Base-by-base conservation (phyloP, 2,797 vertebrate species). In the Lutjanus argentimaculatus region DNA sequence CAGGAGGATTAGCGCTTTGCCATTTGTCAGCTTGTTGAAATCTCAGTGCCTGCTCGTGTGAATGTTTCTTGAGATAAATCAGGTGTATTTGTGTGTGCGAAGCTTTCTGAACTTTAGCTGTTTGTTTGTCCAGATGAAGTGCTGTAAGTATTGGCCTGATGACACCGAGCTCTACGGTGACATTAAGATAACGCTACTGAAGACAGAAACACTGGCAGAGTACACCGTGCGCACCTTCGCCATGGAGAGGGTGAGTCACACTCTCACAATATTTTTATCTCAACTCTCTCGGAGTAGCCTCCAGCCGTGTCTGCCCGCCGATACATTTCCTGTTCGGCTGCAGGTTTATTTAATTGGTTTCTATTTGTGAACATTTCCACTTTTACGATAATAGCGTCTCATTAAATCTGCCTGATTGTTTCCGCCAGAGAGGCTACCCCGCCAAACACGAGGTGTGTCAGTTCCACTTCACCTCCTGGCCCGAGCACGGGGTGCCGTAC, bases 401-500 rank as follows among this genome's bases (percentile, higher is more conserved):
- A 45, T 67, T 59, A 10, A 21, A 52, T 40, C 19, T 14, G 5
- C 22, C 43, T 67, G 3, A 11, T 46, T 79, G 46, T 75, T 40
- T 43, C 51, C 17, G 61, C 1, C 48, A 99, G 98, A 93, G 97
- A 77, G 98, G 98, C 56, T 99, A 98, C 92, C 97, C 97, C 0
- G 97, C 97, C 73, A 97, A 97, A 75, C 98, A 99, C 0, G 98
- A 99, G 92, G 98, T 99, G 72, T 97, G 97, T 83, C 98, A 99
- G 94, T 99, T 99, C 94, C 98, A 99, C 91, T 99, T 99, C 91
- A 98, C 96, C 0, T 98, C 98, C 0, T 99, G 98, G 98, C 98
- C 98, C 0, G 98, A 99, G 89, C 98, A 99, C 0, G 98, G 98
- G 0, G 98, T 99, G 49, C 98, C 98, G 6, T 97, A 96, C 92